Conservation (phyloP, 2,797 vertebrate species). For the Gadopsis marmoratus region DNA sequence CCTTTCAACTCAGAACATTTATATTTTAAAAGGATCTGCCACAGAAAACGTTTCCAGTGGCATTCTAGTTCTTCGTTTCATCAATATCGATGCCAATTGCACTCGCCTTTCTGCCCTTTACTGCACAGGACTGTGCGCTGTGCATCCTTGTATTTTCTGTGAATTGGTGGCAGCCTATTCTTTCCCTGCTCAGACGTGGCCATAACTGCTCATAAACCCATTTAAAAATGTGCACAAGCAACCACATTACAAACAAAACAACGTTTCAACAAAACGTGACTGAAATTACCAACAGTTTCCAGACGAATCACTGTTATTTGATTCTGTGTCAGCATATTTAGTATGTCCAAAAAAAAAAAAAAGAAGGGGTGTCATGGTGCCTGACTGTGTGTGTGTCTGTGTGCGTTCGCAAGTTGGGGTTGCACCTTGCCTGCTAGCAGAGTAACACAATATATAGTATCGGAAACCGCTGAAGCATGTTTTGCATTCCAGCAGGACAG, state of each 20-base stretch:
- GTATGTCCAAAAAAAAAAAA: neutral
- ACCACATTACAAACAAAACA: neutral
- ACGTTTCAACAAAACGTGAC: neutral
- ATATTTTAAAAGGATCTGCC: neutral
- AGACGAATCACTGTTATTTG: neutral
- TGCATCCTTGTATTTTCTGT: neutral
- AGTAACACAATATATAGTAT: conserved; percentile 68
- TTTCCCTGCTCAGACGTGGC: neutral
- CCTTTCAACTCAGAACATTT: conserved; percentile 3
- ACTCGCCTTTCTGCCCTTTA: neutral
- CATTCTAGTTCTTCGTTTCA: neutral
- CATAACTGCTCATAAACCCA: neutral
- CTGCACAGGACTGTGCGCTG: no score
- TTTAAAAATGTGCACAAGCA: neutral
- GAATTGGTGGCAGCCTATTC: neutral
- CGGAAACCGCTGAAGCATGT: conserved; percentile 72
- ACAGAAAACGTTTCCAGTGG: neutral
- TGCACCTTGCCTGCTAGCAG: conserved; percentile 35
- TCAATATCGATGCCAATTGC: neutral
- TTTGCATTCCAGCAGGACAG: conserved; percentile 76
- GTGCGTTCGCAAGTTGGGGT: neutral
- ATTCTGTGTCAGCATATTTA: neutral
- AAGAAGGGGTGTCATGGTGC: neutral
- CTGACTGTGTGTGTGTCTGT: neutral
- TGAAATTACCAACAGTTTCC: neutral